phyloP scores from a whole-genome alignment of 1,140 invertebrate genomes.

The Cydia strobilella region DNA sequence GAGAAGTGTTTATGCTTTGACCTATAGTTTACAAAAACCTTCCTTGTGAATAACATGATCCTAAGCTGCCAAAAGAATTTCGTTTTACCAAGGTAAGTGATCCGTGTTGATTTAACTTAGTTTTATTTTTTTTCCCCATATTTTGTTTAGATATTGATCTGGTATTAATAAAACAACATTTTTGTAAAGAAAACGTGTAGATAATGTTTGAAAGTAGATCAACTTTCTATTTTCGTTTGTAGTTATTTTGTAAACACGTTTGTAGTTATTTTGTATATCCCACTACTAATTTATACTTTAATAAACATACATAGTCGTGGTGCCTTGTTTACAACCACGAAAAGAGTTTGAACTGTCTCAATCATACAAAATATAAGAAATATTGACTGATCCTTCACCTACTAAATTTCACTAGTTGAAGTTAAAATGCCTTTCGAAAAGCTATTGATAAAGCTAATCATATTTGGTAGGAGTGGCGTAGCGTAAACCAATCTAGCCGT shows the following conservation, averaged over 20 bases:
- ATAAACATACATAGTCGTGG: neutral
- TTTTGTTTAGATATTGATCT: neutral
- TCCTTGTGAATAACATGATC: conserved; percentile 38
- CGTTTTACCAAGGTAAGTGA: conserved; percentile 19
- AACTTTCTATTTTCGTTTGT: conserved; percentile 15
- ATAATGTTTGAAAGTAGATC: neutral
- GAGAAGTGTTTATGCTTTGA: conserved; percentile 47
- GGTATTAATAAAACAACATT: neutral
- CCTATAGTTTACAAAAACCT: neutral
- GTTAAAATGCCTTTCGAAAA: too few relatives aligned
- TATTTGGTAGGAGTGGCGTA: too few relatives aligned
- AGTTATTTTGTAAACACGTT: conserved; percentile 31
- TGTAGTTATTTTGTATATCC: conserved; percentile 2
- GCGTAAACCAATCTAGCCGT: too few relatives aligned
- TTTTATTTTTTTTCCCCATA: neutral
- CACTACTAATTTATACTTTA: neutral
- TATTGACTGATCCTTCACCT: too few relatives aligned
- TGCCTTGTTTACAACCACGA: neutral
- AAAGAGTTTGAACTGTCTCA: neutral
- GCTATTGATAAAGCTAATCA: too few relatives aligned
- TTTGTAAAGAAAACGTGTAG: neutral
- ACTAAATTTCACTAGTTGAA: too few relatives aligned
- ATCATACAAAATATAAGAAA: too few relatives aligned
- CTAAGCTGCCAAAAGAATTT: conserved; percentile 24
- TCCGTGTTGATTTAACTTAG: conserved; percentile 4